Evolutionary conservation across 2,797 vertebrate genomes (phyloP).

Genomic region (Limosa lapponica): DNA sequence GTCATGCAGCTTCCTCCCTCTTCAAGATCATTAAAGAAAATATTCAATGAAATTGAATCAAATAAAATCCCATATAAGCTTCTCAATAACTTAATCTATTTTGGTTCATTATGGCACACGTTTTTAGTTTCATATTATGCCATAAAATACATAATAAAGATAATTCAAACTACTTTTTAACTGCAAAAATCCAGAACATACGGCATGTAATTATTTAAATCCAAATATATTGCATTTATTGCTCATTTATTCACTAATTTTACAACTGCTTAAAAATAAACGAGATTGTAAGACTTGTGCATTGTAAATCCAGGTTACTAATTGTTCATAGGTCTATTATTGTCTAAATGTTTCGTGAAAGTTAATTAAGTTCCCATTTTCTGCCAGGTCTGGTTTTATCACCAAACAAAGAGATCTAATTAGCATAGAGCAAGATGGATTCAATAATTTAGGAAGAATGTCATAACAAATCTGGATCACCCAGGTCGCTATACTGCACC

Average conservation of each 20-base stretch:
- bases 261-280: conserved; percentile 18
- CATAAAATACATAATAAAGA: not conserved
- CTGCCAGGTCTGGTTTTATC: conserved; percentile 47
- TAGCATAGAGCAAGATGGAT: conserved; percentile 34
- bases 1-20: not conserved
- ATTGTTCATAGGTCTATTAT: conserved; percentile 49
- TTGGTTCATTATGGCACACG: not conserved
- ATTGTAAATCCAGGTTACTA: conserved; percentile 32
- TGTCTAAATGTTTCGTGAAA: conserved; percentile 49
- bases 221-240: not conserved
- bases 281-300: not conserved
- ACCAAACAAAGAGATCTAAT: conserved; percentile 42
- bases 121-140: not conserved
- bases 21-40: conserved; percentile 11
- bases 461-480: conserved; percentile 41
- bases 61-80: conserved; percentile 43
- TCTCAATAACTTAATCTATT: conserved; percentile 42
- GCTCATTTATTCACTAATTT: conserved; percentile 15
- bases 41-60: conserved; percentile 17
- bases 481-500: not conserved
- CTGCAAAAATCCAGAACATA: conserved; percentile 5
- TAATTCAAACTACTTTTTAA: conserved; percentile 26
- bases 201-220: conserved; percentile 4
- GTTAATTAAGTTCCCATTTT: conserved; percentile 52
- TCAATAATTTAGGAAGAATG: conserved; percentile 37